Conservation (phyloP, 2,888 invertebrate genomes). For the Acleris emargana region DNA sequence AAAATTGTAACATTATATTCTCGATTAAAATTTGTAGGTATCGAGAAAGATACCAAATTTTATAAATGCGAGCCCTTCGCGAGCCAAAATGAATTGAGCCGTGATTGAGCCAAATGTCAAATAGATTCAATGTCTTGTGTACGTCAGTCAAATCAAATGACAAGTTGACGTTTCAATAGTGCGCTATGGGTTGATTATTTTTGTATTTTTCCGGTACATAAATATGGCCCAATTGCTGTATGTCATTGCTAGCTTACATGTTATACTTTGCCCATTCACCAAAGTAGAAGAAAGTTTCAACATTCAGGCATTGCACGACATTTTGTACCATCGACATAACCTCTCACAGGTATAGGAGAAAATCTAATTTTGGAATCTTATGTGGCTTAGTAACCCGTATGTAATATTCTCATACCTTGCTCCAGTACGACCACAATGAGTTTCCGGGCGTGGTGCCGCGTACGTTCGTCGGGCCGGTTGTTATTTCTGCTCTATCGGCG, state of each 20-base stretch:
- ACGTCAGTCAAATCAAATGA: background rate
- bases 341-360: conserved; percentile 88
- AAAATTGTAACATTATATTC: no score
- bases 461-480: conserved; percentile 95
- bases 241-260: conserved; percentile 89
- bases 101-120: conserved; percentile 16
- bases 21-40: no score
- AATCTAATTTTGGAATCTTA: conserved; percentile 78
- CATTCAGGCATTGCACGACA: conserved; percentile 98
- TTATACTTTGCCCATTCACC: conserved; percentile 96
- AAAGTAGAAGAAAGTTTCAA: conserved; percentile 99
- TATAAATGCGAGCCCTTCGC: conserved; percentile 11
- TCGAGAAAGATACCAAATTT: background rate
- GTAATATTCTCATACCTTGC: conserved; percentile 53
- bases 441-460: conserved; percentile 99
- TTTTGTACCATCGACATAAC: conserved; percentile 94
- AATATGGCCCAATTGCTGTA: conserved; percentile 90
- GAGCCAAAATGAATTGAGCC: no score
- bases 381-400: conserved; percentile 49
- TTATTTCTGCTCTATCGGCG: conserved; percentile 89
- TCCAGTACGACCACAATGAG: conserved; percentile 98
- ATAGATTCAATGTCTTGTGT: no score
- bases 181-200: conserved; percentile 60
- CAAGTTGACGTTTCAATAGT: conserved; percentile 29
- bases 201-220: conserved; percentile 45